Conservation (phyloP, 2,797 vertebrate genomes). For the Selene dorsalis region DNA sequence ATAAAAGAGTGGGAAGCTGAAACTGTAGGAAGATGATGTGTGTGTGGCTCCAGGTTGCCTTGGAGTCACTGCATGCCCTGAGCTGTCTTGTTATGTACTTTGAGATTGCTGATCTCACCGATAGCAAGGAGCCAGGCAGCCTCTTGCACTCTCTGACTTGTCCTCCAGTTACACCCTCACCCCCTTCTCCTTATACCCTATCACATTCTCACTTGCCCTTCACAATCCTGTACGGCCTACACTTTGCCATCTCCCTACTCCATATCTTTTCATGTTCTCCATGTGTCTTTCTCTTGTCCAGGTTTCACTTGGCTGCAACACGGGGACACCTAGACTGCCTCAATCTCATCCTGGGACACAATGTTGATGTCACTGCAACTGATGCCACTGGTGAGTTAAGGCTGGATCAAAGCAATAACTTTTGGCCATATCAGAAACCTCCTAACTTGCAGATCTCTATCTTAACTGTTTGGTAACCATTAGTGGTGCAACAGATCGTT, state of each 20-base stretch:
- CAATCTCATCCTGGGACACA: slow-evolving; percentile 91
- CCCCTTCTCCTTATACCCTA: slow-evolving; percentile 30
- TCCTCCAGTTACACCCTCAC: slow-evolving; percentile 58
- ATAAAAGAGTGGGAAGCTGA: not conserved
- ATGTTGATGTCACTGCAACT: slow-evolving; percentile 89
- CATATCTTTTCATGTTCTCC: slow-evolving; percentile 1
- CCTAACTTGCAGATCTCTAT: no score
- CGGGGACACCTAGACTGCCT: slow-evolving; percentile 95
- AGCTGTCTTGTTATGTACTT: slow-evolving; percentile 51
- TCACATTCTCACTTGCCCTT: slow-evolving; percentile 49
- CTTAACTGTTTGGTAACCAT: no score
- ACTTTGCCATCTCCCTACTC: not conserved
- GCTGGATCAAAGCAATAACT: not conserved
- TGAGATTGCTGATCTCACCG: slow-evolving; percentile 67
- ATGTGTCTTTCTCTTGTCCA: slow-evolving; percentile 60
- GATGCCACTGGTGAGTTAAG: slow-evolving; percentile 89
- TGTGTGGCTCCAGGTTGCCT: slow-evolving; percentile 12
- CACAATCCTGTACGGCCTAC: slow-evolving; percentile 10
- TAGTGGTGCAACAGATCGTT: no score
- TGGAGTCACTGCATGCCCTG: slow-evolving; percentile 18
- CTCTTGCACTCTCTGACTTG: slow-evolving; percentile 55
- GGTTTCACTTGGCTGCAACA: slow-evolving; percentile 94
- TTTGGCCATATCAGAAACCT: no score
- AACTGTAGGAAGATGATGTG: not conserved
- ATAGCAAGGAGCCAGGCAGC: slow-evolving; percentile 60